phyloP scores from a whole-genome alignment of 2,113 vertebrate species.

The Martes martes region DNA sequence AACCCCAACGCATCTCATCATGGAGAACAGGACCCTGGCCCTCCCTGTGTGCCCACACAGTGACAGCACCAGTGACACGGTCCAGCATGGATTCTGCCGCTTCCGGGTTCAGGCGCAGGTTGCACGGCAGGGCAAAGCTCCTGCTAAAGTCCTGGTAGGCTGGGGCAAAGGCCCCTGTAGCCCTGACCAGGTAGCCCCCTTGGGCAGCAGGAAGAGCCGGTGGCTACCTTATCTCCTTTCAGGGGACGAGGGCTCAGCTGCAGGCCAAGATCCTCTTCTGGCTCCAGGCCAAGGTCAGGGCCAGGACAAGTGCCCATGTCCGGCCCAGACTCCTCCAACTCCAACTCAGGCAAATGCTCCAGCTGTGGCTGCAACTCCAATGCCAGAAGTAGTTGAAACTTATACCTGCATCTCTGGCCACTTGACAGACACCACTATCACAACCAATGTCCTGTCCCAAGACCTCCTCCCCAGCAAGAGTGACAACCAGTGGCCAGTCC shows the following conservation, averaged over 20 bases:
- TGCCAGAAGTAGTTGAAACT: neutral
- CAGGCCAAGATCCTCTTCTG: neutral
- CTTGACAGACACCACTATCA: neutral
- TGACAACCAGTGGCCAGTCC: neutral
- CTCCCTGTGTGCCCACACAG: neutral
- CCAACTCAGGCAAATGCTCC: neutral
- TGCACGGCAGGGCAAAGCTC: conserved; percentile 31
- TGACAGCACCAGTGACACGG: neutral
- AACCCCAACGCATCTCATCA: neutral
- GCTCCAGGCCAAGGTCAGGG: neutral
- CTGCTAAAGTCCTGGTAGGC: conserved; percentile 68
- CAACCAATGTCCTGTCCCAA: conserved; percentile 9
- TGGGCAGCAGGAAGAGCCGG: conserved; percentile 26
- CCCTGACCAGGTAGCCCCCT: neutral
- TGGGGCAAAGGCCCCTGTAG: conserved; percentile 60
- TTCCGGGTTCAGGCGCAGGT: conserved; percentile 31
- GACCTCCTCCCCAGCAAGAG: neutral
- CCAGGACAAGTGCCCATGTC: neutral
- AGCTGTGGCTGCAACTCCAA: neutral
- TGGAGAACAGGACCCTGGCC: conserved; percentile 25
- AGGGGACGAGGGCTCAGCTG: neutral
- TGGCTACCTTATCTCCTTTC: conserved; percentile 20
- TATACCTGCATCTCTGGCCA: neutral
- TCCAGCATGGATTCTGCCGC: neutral
- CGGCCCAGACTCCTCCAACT: neutral